phyloP scores from a whole-genome alignment of 2,888 invertebrate genomes.

The Heliconius charithonia region DNA sequence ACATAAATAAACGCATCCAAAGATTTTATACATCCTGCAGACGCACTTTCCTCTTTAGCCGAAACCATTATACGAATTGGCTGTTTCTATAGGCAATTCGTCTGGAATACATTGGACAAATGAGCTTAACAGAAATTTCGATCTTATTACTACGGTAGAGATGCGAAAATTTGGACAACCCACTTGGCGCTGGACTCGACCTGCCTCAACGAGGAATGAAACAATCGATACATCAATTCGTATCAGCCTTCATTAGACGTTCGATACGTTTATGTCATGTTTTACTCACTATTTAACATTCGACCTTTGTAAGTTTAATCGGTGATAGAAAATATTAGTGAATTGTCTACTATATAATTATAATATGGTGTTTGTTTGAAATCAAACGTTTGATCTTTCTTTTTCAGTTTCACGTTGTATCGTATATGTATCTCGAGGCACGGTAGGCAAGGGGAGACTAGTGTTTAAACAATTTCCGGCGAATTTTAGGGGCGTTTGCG shows the following conservation, averaged over 20 bases:
- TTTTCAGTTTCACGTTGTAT: no score
- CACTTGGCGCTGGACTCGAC: slow-evolving; percentile 27
- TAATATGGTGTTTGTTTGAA: neutral
- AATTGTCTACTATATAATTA: neutral
- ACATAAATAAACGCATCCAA: slow-evolving; percentile 28
- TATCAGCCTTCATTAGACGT: slow-evolving; percentile 42
- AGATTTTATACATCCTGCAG: slow-evolving; percentile 25
- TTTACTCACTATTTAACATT: slow-evolving; percentile 30
- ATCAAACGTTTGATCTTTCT: neutral
- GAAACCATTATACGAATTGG: slow-evolving; percentile 43
- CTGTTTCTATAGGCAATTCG: slow-evolving; percentile 38
- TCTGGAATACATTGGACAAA: slow-evolving; percentile 30
- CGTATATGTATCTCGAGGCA: no score
- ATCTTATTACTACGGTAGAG: slow-evolving; percentile 29
- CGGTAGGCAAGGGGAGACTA: no score
- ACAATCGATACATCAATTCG: slow-evolving; percentile 45
- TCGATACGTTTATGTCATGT: slow-evolving; percentile 36
- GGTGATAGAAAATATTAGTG: no score
- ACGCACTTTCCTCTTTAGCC: slow-evolving; percentile 38
- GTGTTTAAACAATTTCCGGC: no score
- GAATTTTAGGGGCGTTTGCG: no score
- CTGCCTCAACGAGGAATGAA: slow-evolving; percentile 40
- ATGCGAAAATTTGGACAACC: slow-evolving; percentile 25
- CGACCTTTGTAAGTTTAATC: neutral
- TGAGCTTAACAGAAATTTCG: slow-evolving; percentile 28